These are phyloP conservation scores for Scaptodrosophila latifasciaeformis DNA, from an alignment of 2,888 invertebrate genomes.

Conservation along the genomic window DNA sequence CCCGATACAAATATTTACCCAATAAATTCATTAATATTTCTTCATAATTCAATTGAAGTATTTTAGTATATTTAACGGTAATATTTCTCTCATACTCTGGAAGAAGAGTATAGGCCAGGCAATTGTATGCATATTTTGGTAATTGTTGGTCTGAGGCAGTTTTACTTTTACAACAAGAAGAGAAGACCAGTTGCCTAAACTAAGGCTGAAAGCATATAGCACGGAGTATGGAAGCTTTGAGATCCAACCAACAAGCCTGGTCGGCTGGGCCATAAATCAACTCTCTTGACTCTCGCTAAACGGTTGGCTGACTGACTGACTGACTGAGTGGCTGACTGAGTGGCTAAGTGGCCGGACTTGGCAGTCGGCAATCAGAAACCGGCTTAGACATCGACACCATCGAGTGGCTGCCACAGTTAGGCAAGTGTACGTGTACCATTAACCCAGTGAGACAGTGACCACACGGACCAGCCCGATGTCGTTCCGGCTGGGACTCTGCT, in stretches of 20 bases:
- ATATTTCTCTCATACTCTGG: no score
- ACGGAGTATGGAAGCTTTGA: constrained; percentile 22
- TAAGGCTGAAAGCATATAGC: constrained; percentile 35
- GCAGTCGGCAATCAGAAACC: constrained; percentile 29
- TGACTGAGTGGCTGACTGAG: constrained; percentile 6
- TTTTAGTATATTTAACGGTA: no score
- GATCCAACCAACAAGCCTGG: no score
- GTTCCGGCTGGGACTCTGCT: no score
- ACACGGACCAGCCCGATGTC: constrained; percentile 16
- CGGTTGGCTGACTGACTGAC: constrained; percentile 3
- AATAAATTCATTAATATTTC: no score
- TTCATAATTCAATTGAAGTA: no score
- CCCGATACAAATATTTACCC: no score
- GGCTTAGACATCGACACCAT: constrained; percentile 20
- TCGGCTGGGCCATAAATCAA: constrained; percentile 46
- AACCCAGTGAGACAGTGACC: constrained; percentile 75
- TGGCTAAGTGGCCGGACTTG: neutral
- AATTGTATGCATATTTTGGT: no score
- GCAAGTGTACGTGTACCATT: constrained; percentile 74
- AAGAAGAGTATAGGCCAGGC: no score
- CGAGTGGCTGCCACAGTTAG: constrained; percentile 40
- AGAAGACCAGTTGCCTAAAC: neutral
- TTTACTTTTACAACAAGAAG: constrained; percentile 61
- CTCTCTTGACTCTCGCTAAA: constrained; percentile 16
- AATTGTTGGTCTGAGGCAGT: constrained; percentile 63